A percentile compares a stretch with the other conserved stretches of the same genome.
phyloP scores from a whole-genome alignment of 2,113 vertebrate genomes.

The Bubo bubo region DNA sequence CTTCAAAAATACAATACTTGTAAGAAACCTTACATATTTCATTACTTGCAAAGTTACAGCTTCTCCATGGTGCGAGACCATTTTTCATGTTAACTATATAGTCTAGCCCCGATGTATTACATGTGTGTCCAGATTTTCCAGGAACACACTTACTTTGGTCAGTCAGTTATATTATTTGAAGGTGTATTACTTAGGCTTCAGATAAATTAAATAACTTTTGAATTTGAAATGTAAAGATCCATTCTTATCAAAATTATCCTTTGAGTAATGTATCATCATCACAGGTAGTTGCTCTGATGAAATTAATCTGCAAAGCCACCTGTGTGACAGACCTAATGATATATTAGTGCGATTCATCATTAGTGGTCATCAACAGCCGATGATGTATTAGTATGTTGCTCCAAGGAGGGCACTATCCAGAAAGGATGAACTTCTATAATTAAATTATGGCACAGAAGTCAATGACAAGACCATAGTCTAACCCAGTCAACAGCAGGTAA shows the following conservation, averaged over 20 bases:
- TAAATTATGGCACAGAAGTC: conserved; percentile 47
- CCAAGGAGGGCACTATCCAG: conserved; percentile 37
- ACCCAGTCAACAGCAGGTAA: conserved; percentile 15
- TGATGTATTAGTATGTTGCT: conserved; percentile 68
- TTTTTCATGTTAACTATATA: not conserved
- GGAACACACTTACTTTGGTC: not conserved
- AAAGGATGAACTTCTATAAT: conserved; percentile 49
- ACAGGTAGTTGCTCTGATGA: conserved; percentile 35
- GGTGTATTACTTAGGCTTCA: not conserved
- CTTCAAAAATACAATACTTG: not conserved
- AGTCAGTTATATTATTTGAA: not conserved
- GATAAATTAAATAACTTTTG: conserved; percentile 2
- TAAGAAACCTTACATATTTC: not conserved
- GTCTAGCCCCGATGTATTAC: not conserved
- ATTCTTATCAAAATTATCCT: conserved; percentile 57
- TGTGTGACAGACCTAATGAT: conserved; percentile 71
- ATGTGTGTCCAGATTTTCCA: not conserved
- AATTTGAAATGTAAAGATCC: conserved; percentile 30
- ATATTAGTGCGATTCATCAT: conserved; percentile 71
- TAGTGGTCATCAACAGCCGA: conserved; percentile 62
- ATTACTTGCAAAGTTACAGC: not conserved
- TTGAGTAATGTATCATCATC: conserved; percentile 59
- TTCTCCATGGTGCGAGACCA: not conserved
- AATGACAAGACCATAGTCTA: not conserved
- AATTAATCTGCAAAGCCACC: conserved; percentile 76